Percentiles rank a stretch among this genome's conserved stretches.
Evolutionary conservation across 2,888 invertebrate species (phyloP).

Genomic region (Sycophila texana): DNA sequence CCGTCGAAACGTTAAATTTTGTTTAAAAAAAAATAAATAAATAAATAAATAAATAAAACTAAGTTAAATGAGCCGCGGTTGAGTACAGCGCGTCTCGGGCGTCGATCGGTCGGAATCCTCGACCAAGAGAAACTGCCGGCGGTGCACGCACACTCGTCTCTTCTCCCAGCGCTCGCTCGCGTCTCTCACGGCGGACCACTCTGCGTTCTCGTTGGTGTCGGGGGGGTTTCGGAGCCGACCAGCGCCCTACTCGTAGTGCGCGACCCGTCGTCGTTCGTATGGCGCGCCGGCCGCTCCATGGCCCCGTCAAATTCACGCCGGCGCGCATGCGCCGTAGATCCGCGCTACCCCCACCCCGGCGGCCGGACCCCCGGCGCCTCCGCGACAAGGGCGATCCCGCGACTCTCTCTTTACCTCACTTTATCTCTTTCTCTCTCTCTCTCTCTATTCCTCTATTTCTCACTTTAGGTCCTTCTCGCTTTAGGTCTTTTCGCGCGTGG

Average conservation of each 20-base stretch:
- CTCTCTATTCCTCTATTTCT: background rate
- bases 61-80: constrained; percentile 1
- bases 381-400: constrained; percentile 25
- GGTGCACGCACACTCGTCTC: constrained; percentile 54
- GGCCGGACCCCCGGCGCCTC: background rate
- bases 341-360: background rate
- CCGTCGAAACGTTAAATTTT: constrained; percentile 23
- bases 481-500: background rate
- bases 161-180: constrained; percentile 59
- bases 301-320: constrained; percentile 70
- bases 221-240: constrained; percentile 74
- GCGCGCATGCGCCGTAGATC: constrained; percentile 72
- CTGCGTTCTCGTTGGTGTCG: constrained; percentile 56
- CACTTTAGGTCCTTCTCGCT: constrained; percentile 1
- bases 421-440: background rate
- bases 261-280: constrained; percentile 80
- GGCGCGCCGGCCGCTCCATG: constrained; percentile 76
- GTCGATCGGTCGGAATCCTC: constrained; percentile 38
- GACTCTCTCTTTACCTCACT: background rate
- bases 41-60: background rate
- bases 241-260: constrained; percentile 79
- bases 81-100: constrained; percentile 26
- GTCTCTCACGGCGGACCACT: constrained; percentile 53
- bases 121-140: constrained; percentile 29
- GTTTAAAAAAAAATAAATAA: constrained; percentile 8